Evolutionary conservation across 2,888 invertebrate genomes (phyloP), one percentile per base, ranked within the genome.

Genomic region (Exephanes ischioxanthus): DNA sequence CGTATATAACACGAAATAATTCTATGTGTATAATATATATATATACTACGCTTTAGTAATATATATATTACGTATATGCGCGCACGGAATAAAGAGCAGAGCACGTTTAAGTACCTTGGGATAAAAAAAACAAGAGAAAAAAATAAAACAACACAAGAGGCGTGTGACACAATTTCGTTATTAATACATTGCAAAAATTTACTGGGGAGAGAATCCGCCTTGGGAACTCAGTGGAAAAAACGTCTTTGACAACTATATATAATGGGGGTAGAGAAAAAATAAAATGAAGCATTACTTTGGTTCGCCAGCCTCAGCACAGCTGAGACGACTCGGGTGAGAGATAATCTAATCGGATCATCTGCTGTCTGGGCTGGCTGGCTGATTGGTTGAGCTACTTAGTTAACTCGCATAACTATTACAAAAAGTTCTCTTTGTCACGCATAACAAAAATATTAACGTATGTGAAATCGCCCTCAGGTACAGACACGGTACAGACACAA

Each of bases 1-100:
- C 76, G 76, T 76, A 85, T 71, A 48, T 79, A 72, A 80, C 72
- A 80, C 75, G 76, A 63, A 73, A 67, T 83, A 78, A 51, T 33
- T 63, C 63, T 63, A 63, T 63, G 16, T 63, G 30, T 70, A 48
- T 30, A 9, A 71, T 71, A 26, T 71, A 71, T 71, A 71, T 71
- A 26, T 71, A 61, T 45, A 71, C 58, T 71, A 80, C n/a, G 30
- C 79, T 58, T 58, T 80, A 71, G 48, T 71, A 61, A 55, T 73
- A 63, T 66, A 66, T 66, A 66, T 53, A 51, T 51, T 63, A 66
- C 51, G 19, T 76, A 33, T 63, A 37, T 76, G 33, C 19, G 19
- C 61, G 63, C 51, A 48, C 33, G 19, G 33, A 14, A 61, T 63
- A 33, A 33, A 51, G 33, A 53, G 66, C 51, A 16, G 51, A 48